A percentile compares a stretch with the other conserved stretches of the same genome.
phyloP scores from a whole-genome alignment of 1,140 invertebrate species.

The Periplaneta americana region DNA sequence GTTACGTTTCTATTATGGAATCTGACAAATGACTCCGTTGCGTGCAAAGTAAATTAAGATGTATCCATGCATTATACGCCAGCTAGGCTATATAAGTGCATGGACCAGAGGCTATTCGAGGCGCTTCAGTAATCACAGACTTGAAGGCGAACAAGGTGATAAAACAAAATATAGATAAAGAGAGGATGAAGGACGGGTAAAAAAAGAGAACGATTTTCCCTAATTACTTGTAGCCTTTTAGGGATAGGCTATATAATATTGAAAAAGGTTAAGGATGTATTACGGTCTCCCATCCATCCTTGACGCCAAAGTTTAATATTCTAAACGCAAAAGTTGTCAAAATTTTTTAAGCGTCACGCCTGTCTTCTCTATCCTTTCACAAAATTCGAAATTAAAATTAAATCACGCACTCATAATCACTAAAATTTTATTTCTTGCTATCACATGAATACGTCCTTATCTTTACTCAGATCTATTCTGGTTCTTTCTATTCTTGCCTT shows the following conservation, averaged over 20 bases:
- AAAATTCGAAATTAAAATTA: no score
- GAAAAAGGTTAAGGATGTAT: not conserved
- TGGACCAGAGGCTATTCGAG: not conserved
- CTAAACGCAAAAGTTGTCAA: no score
- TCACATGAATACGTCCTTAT: no score
- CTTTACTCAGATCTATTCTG: no score
- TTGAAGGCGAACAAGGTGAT: slow-evolving; percentile 9
- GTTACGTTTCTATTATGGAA: slow-evolving; percentile 19
- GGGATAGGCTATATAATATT: not conserved
- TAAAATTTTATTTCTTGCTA: no score
- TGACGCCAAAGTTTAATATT: no score
- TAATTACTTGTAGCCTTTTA: slow-evolving; percentile 10
- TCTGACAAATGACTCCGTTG: slow-evolving; percentile 19
- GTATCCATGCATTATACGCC: slow-evolving; percentile 12
- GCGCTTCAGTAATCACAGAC: not conserved
- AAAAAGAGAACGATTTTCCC: not conserved
- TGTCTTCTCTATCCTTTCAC: no score
- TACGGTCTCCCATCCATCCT: not conserved
- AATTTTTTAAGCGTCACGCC: no score
- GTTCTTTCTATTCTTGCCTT: no score
- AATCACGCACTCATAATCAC: no score
- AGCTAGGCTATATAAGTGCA: not conserved
- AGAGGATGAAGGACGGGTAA: not conserved
- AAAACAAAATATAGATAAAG: slow-evolving; percentile 5
- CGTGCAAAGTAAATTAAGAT: slow-evolving; percentile 18